Percentiles rank a stretch among this genome's conserved stretches.
phyloP scores from a whole-genome alignment of 2,888 invertebrate genomes.

The Drosophila fulvimacula region DNA sequence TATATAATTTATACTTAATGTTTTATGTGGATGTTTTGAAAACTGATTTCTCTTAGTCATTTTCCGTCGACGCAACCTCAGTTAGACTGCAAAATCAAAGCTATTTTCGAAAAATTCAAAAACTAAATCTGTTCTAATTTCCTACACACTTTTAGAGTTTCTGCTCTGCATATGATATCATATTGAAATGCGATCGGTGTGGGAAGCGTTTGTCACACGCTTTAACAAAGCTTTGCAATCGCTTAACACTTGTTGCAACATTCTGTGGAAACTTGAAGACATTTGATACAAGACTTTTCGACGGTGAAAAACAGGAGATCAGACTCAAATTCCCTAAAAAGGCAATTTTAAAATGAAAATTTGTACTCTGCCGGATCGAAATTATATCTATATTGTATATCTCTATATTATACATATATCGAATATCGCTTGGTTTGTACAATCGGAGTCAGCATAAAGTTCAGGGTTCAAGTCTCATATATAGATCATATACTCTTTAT shows the following conservation, averaged over 20 bases:
- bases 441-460: background rate
- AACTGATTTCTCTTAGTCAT: background rate
- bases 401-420: too few species aligned
- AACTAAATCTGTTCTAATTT: background rate
- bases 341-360: too few species aligned
- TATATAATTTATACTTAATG: constrained; percentile 1
- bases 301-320: background rate
- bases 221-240: background rate
- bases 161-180: background rate
- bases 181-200: constrained; percentile 6
- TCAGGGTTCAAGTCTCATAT: background rate
- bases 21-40: constrained; percentile 4
- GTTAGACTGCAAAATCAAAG: constrained; percentile 14
- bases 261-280: constrained; percentile 1
- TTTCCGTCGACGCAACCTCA: background rate
- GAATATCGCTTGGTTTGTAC: background rate
- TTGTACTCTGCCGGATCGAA: too few species aligned
- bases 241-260: background rate
- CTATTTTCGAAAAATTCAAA: background rate
- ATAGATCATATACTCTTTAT: background rate
- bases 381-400: too few species aligned
- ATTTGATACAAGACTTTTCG: background rate
- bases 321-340: too few species aligned
- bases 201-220: constrained; percentile 4
- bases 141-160: background rate